phyloP scores from a whole-genome alignment of 2,888 invertebrate genomes.

The Tinea semifulvella region DNA sequence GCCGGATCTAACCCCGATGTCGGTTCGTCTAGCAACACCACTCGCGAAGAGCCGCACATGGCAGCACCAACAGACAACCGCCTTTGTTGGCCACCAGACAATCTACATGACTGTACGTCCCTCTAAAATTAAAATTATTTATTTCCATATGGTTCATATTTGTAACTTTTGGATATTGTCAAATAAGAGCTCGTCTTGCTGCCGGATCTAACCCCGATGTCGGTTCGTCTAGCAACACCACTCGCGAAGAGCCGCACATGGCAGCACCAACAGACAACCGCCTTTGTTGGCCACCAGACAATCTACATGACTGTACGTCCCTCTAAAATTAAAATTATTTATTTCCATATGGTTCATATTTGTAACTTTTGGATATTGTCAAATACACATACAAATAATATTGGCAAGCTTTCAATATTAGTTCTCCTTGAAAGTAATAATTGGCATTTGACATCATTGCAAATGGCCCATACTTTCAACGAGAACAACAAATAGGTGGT shows the following conservation, averaged over 20 bases:
- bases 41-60: conserved; percentile 82
- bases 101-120: conserved; percentile 63
- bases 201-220: conserved; percentile 94
- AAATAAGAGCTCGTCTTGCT: conserved; percentile 81
- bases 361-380: no score
- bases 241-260: background rate
- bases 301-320: conserved; percentile 63
- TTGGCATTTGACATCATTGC: no score
- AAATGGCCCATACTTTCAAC: no score
- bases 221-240: background rate
- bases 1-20: conserved; percentile 94
- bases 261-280: conserved; percentile 40
- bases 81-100: conserved; percentile 95
- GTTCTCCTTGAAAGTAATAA: no score
- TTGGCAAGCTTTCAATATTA: no score
- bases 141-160: no score
- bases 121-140: conserved; percentile 31
- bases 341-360: no score
- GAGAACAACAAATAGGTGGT: no score
- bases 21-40: conserved; percentile 81
- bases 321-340: no score
- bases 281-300: conserved; percentile 95
- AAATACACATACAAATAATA: no score
- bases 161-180: no score
- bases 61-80: conserved; percentile 90